Percentiles rank a stretch among this genome's conserved stretches.
Conservation (phyloP, 2,113 vertebrate species). For the Carassius auratus region DNA sequence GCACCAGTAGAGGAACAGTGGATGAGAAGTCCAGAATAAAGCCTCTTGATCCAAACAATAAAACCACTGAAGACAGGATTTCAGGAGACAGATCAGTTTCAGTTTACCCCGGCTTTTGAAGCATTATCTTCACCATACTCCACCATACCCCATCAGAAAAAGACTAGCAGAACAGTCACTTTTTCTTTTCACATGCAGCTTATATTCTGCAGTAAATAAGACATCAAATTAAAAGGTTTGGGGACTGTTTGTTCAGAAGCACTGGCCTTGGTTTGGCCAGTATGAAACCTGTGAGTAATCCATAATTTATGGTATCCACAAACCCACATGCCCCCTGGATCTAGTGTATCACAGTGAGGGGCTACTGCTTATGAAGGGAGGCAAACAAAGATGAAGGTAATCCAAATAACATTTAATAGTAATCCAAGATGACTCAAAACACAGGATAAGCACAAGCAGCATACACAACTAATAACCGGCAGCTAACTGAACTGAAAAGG, state of each 20-base stretch:
- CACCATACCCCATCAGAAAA: background rate
- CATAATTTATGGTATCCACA: background rate
- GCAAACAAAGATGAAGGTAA: too few species aligned
- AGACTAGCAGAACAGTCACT: background rate
- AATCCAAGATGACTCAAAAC: too few species aligned
- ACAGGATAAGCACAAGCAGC: too few species aligned
- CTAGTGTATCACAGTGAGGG: too few species aligned
- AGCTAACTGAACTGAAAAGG: too few species aligned
- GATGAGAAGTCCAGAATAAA: constrained; percentile 27
- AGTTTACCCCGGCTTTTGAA: too few species aligned
- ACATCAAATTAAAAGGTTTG: background rate
- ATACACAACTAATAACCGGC: too few species aligned
- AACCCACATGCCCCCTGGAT: too few species aligned
- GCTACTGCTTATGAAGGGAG: too few species aligned
- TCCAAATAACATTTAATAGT: too few species aligned
- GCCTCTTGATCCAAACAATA: constrained; percentile 39
- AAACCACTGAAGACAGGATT: constrained; percentile 38
- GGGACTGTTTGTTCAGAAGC: background rate
- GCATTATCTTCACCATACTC: background rate
- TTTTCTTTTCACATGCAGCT: background rate
- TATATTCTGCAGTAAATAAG: background rate
- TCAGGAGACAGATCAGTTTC: constrained; percentile 22
- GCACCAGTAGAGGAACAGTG: background rate
- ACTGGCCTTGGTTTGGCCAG: background rate
- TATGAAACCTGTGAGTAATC: background rate